A percentile compares a stretch with the other conserved stretches of the same genome.
Conservation (phyloP, 2,888 invertebrate species). For the Magallana nippona region DNA sequence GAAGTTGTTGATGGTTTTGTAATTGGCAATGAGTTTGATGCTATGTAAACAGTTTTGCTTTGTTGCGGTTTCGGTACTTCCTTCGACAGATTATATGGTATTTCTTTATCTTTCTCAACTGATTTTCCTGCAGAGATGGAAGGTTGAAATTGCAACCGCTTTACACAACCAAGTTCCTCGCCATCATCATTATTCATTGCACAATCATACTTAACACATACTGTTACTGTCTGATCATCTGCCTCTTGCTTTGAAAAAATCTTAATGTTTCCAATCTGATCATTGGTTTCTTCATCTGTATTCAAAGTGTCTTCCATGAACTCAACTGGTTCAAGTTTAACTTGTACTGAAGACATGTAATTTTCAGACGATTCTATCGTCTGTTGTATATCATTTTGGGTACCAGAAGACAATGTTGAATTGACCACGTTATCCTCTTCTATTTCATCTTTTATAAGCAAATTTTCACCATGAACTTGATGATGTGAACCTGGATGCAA, state of each 20-base stretch:
- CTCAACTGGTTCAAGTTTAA: slow-evolving; percentile 13
- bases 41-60: not conserved
- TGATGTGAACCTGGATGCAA: not conserved
- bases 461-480: not conserved
- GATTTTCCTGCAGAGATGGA: not conserved
- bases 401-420: not conserved
- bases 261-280: not conserved
- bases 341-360: not conserved
- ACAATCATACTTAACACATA: slow-evolving; percentile 29
- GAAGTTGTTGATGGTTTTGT: not conserved
- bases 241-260: slow-evolving; percentile 7
- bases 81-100: not conserved
- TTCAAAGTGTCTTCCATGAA: not conserved
- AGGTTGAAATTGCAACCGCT: not conserved
- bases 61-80: not conserved
- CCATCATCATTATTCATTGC: not conserved
- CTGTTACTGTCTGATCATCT: slow-evolving; percentile 28
- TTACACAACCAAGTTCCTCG: not conserved
- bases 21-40: not conserved
- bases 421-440: not conserved
- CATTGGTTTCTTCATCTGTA: not conserved
- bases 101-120: not conserved
- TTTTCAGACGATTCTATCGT: not conserved
- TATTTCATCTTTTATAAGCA: not conserved
- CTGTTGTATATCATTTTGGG: not conserved